A percentile compares a stretch with the other conserved stretches of the same genome.
Evolutionary conservation across 2,113 vertebrate species (phyloP).

Genomic region (Tringa solitaria): DNA sequence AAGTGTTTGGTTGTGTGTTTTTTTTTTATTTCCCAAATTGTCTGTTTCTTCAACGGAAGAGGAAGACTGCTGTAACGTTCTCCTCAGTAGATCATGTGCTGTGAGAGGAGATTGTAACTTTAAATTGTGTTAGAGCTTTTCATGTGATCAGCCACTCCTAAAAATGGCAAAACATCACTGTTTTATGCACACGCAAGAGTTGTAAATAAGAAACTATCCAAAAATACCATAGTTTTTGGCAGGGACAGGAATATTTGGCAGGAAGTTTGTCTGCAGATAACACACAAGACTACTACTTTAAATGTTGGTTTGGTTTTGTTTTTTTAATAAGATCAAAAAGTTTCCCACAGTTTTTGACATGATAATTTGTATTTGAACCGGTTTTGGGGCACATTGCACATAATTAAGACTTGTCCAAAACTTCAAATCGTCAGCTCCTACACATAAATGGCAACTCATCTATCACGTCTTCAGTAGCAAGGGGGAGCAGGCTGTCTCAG

Average conservation of each 20-base stretch:
- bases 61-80: background rate
- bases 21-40: background rate
- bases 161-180: conserved; percentile 3
- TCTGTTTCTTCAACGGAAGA: background rate
- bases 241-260: background rate
- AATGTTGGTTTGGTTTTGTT: background rate
- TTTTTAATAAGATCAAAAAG: background rate
- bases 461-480: conserved; percentile 29
- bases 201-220: conserved; percentile 22
- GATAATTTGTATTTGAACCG: background rate
- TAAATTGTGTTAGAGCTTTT: background rate
- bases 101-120: background rate
- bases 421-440: background rate
- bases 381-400: background rate
- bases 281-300: background rate
- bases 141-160: background rate
- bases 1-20: background rate
- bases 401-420: background rate
- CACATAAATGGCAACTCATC: background rate
- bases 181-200: background rate
- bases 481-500: conserved; percentile 3
- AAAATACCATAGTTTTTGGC: conserved; percentile 20
- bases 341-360: background rate
- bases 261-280: conserved; percentile 8
- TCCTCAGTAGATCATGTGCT: background rate